Conservation (phyloP, 2,113 vertebrate species). For the Festucalex cinctus region DNA sequence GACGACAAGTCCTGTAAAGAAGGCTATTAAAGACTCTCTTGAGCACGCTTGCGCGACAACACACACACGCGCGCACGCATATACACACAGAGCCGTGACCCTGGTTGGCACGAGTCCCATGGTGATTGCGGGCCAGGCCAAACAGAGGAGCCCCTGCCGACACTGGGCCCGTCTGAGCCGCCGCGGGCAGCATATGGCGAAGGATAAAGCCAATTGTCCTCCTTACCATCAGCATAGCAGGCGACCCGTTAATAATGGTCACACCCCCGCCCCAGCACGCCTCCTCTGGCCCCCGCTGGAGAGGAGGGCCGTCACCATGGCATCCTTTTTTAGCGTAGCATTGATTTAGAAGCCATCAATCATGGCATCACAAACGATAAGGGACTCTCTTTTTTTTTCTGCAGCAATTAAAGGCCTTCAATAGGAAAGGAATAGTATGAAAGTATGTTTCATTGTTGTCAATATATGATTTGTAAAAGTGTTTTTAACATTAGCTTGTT, state of each 20-base stretch:
- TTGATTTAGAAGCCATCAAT: constrained; percentile 72
- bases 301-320: constrained; percentile 59
- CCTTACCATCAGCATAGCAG: constrained; percentile 72
- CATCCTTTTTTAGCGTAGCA: constrained; percentile 59
- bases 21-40: constrained; percentile 66
- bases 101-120: constrained; percentile 73
- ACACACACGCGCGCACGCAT: constrained; percentile 15
- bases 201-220: constrained; percentile 80
- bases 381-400: constrained; percentile 23
- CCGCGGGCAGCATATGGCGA: constrained; percentile 76
- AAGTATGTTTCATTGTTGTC: not conserved
- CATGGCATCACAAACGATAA: constrained; percentile 60
- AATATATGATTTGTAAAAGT: not conserved
- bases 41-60: constrained; percentile 51
- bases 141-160: constrained; percentile 69
- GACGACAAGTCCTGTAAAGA: constrained; percentile 68
- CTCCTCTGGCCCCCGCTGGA: constrained; percentile 58
- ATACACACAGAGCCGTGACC: constrained; percentile 53
- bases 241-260: constrained; percentile 73
- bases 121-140: constrained; percentile 74
- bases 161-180: constrained; percentile 73
- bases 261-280: constrained; percentile 67
- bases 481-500: not conserved
- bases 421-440: constrained; percentile 14
- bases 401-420: constrained; percentile 26